These are phyloP conservation scores for Sebastes hopkinsi DNA, from an alignment of 2,797 vertebrate genomes.

Conservation along the genomic window DNA sequence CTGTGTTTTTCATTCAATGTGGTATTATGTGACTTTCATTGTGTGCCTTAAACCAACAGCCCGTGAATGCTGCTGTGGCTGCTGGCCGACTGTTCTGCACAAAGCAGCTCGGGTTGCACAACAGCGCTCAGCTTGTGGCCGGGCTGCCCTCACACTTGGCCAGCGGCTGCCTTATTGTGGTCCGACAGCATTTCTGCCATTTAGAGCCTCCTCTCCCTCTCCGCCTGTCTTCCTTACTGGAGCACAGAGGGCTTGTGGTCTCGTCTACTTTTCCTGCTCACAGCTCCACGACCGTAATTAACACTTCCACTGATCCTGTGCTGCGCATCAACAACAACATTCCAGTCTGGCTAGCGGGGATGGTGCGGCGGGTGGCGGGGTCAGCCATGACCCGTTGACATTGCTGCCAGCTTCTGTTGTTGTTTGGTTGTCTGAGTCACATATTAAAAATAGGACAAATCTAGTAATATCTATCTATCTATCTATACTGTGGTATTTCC, in stretches of 20 bases:
- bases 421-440: slow-evolving; percentile 37
- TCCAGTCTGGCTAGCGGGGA: slow-evolving; percentile 76
- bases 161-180: slow-evolving; percentile 78
- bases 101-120: slow-evolving; percentile 66
- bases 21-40: slow-evolving; percentile 44
- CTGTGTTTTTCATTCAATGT: slow-evolving; percentile 21
- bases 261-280: slow-evolving; percentile 72
- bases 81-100: slow-evolving; percentile 47
- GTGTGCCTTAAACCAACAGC: slow-evolving; percentile 40
- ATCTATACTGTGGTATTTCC: not conserved
- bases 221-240: slow-evolving; percentile 45
- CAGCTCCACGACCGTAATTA: slow-evolving; percentile 81
- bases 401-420: slow-evolving; percentile 59
- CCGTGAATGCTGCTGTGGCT: slow-evolving; percentile 54
- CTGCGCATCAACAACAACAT: slow-evolving; percentile 82
- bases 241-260: slow-evolving; percentile 74
- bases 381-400: slow-evolving; percentile 59
- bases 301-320: slow-evolving; percentile 74
- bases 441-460: slow-evolving; percentile 26
- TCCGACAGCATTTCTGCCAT: slow-evolving; percentile 74
- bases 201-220: slow-evolving; percentile 69
- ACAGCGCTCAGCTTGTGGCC: slow-evolving; percentile 68
- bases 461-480: not conserved
- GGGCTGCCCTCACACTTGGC: slow-evolving; percentile 76
- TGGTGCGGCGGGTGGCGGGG: slow-evolving; percentile 38